phyloP scores from a whole-genome alignment of 2,113 vertebrate genomes.

The Pseudorhombus dupliciocellatus region DNA sequence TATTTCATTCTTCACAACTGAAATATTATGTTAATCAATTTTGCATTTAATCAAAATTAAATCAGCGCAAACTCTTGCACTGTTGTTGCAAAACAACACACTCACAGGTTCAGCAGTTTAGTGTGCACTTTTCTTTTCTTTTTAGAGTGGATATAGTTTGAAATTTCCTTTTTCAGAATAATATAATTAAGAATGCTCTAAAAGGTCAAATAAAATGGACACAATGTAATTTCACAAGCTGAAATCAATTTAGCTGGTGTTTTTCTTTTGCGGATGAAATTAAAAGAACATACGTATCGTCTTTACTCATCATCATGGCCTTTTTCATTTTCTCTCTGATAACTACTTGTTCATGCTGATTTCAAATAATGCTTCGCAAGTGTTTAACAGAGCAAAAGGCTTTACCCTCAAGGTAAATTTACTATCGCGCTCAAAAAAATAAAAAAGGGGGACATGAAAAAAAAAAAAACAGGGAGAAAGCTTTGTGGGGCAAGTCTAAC shows the following conservation, averaged over 20 bases:
- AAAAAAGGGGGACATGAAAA: constrained; percentile 15
- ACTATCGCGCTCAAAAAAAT: constrained; percentile 57
- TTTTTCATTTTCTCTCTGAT: constrained; percentile 52
- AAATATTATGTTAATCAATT: neutral
- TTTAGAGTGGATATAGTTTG: neutral
- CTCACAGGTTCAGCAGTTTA: too few species aligned
- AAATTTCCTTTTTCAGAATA: neutral
- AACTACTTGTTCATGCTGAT: constrained; percentile 58
- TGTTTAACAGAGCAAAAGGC: constrained; percentile 71
- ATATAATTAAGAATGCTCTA: constrained; percentile 8
- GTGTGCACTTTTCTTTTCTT: too few species aligned
- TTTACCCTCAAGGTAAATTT: constrained; percentile 79
- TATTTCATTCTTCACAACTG: neutral
- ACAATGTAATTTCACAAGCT: constrained; percentile 14
- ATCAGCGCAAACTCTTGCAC: neutral
- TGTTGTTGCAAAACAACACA: neutral
- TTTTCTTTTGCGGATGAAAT: constrained; percentile 14
- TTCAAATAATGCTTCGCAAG: constrained; percentile 65
- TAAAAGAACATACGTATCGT: constrained; percentile 34
- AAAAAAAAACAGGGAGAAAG: constrained; percentile 39
- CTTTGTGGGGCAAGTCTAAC: constrained; percentile 78
- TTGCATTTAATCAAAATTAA: constrained; percentile 1
- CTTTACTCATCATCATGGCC: constrained; percentile 37
- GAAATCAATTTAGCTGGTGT: constrained; percentile 30
- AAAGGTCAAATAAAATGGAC: constrained; percentile 21